phyloP scores from a whole-genome alignment of 2,113 vertebrate species.

The Hoplias malabaricus region DNA sequence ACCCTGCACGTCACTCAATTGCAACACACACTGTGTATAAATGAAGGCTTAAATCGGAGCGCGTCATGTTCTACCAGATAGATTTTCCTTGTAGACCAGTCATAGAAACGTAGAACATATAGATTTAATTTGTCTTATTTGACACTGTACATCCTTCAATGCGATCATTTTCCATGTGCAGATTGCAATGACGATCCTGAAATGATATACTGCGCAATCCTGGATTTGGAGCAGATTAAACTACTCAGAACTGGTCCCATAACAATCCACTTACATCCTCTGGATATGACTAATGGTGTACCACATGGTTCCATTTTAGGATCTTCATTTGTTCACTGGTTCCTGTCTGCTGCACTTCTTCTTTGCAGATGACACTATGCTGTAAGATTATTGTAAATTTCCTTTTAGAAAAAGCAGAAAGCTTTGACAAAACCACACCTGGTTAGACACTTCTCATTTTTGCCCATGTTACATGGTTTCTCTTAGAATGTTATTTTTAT shows the following conservation, averaged over 20 bases:
- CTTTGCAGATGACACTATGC: neutral
- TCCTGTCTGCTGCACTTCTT: neutral
- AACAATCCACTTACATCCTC: neutral
- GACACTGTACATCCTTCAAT: no score
- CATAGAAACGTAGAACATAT: no score
- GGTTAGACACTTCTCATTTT: neutral
- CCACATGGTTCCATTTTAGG: neutral
- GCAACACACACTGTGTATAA: no score
- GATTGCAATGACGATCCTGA: no score
- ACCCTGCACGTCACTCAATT: no score
- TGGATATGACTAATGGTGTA: neutral
- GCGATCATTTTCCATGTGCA: no score
- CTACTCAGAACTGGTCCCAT: neutral
- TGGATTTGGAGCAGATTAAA: neutral
- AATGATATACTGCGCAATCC: no score
- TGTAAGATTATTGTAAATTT: neutral
- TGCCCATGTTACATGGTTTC: no score
- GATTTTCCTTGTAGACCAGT: no score
- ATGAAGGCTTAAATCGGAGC: no score
- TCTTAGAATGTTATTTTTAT: neutral
- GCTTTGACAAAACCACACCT: neutral
- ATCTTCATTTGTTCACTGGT: neutral
- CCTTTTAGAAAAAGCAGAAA: neutral
- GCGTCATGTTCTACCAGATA: no score
- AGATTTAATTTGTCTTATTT: no score